Base-by-base conservation (phyloP, 2,797 vertebrate species). In the Channa striata region DNA sequence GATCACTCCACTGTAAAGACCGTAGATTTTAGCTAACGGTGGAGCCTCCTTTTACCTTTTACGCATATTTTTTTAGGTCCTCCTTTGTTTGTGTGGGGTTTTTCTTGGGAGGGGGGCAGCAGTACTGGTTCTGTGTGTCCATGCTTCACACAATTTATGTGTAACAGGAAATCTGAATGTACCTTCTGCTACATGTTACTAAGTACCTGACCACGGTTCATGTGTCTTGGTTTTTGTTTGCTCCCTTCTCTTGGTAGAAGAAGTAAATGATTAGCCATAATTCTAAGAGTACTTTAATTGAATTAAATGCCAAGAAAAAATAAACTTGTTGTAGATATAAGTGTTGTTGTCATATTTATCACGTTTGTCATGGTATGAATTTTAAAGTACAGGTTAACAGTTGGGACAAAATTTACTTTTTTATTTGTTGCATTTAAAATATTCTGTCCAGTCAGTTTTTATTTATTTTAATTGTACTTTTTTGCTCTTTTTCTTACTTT, bases 281-380 rank as follows among this genome's bases (percentile, higher is more conserved):
- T 20, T 79, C 30, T 81, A 46, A 62, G 17, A 74, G 62, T 40
- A 70, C 53, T 34, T 51, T 63, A 14, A 59, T 49, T 59, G 9
- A 68, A 70, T 58, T 40, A 62, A 82, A 89, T 83, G 74, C 82
- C 78, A 87, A 77, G 78, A 78, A n/a, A 49, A 72, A 91, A 85
- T 86, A 90, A 89, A 86, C 4, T 30, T 9, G 43, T 21, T 77
- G 46, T 66, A 60, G 36, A 81, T 70, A 0, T 5, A 59, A 76
- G 75, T 57, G 52, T 34, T 44, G 42, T 65, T 68, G 40, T 77
- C 13, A 1, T 34, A 8, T 81, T 62, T 77, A 34, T 66, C 39
- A 39, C 33, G 8, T 25, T 23, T 14, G n/a, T n/a, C n/a, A n/a
- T n/a, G 13, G 30, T 20, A 36, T n/a, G n/a, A 13, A 1, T 16